A percentile compares a stretch with the other conserved stretches of the same genome.
These are phyloP conservation scores for Choloepus hoffmanni DNA, from an alignment of 2,113 vertebrate genomes.

Conservation along the genomic window DNA sequence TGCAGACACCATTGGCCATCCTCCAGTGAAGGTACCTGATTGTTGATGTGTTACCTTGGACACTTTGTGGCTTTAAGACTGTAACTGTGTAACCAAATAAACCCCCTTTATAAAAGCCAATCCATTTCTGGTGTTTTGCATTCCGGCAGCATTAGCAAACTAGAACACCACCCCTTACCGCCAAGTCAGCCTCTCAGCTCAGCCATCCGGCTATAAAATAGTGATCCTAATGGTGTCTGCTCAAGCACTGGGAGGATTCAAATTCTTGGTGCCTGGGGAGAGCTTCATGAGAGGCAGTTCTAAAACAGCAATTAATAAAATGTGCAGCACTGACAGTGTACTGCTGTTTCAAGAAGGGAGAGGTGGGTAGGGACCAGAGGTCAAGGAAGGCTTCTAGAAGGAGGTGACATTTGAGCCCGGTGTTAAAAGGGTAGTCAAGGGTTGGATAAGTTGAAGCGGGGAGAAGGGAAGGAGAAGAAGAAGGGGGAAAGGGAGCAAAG, in stretches of 20 bases:
- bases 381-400: background rate
- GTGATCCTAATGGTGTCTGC: background rate
- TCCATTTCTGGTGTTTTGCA: too few species aligned
- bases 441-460: background rate
- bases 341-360: background rate
- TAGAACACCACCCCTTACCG: background rate
- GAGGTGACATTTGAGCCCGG: background rate
- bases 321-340: background rate
- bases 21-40: too few species aligned
- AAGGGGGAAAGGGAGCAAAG: rapidly evolving
- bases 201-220: background rate
- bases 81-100: too few species aligned
- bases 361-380: background rate
- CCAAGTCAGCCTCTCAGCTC: background rate
- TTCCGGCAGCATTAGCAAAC: too few species aligned
- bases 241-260: background rate
- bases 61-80: too few species aligned
- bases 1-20: too few species aligned
- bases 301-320: background rate
- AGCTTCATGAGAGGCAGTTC: background rate
- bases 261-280: background rate
- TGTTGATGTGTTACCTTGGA: too few species aligned
- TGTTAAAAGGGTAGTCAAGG: background rate
- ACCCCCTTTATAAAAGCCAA: too few species aligned
- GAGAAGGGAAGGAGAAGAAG: background rate